A percentile compares a stretch with the other conserved stretches of the same genome.
Evolutionary conservation across 2,888 invertebrate species (phyloP).

Genomic region (Onthophagus sagittarius): DNA sequence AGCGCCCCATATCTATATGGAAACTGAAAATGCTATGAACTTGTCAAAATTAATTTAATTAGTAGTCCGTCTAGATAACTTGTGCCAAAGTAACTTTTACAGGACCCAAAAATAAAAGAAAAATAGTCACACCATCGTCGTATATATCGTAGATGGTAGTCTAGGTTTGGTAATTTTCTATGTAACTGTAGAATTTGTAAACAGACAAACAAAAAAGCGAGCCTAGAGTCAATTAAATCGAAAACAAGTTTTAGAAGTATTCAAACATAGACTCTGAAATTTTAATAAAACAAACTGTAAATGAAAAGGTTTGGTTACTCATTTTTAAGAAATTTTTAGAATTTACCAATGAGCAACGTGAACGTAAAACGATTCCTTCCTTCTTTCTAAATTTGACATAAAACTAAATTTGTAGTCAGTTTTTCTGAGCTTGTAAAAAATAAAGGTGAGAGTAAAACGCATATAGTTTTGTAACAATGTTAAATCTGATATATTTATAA

Average conservation of each 20-base stretch:
- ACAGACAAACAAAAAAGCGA: background rate
- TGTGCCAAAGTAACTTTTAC: conserved; percentile 18
- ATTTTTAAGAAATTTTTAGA: background rate
- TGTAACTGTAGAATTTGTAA: conserved; percentile 5
- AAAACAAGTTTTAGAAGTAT: background rate
- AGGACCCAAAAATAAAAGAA: conserved; percentile 5
- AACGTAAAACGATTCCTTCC: background rate
- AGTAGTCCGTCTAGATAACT: conserved; percentile 3
- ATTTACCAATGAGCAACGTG: background rate
- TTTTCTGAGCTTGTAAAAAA: background rate
- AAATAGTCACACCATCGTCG: background rate
- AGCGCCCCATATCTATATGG: conserved; percentile 76
- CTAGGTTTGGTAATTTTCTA: conserved; percentile 17
- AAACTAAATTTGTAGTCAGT: background rate
- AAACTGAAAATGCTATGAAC: conserved; percentile 59
- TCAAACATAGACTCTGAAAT: background rate
- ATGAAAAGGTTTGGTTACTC: background rate
- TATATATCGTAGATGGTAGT: conserved; percentile 5
- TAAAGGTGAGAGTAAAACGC: background rate
- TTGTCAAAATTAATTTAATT: conserved; percentile 1
- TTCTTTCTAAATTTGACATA: background rate
- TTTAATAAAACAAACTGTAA: background rate
- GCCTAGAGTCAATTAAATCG: conserved; percentile 8
- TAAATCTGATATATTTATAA: background rate
- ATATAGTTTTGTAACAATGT: conserved; percentile 13